These are phyloP conservation scores for Emys orbicularis DNA, from an alignment of 2,797 vertebrate species.

Conservation along the genomic window DNA sequence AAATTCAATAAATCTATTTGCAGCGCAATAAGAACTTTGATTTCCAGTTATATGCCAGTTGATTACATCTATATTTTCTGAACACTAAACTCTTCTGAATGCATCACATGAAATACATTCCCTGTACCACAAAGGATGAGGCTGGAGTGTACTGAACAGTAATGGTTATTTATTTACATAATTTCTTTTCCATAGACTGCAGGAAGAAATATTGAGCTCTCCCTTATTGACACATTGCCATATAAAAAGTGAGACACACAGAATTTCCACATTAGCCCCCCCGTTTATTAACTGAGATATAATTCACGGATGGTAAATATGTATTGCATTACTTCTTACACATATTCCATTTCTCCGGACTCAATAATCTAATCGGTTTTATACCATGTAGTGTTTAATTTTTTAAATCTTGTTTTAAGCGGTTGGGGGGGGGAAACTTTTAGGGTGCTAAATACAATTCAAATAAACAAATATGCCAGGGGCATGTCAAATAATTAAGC, in stretches of 20 bases:
- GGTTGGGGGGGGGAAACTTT: not conserved
- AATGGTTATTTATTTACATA: slow-evolving; percentile 87
- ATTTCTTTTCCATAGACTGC: slow-evolving; percentile 81
- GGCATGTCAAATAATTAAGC: slow-evolving; percentile 8
- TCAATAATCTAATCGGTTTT: slow-evolving; percentile 19
- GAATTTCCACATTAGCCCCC: slow-evolving; percentile 71
- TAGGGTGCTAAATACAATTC: not conserved
- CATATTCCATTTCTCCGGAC: slow-evolving; percentile 33
- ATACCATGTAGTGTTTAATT: slow-evolving; percentile 46
- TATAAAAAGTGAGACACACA: slow-evolving; percentile 75
- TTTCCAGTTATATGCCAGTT: slow-evolving; percentile 82
- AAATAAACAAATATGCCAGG: not conserved
- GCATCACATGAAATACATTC: slow-evolving; percentile 82
- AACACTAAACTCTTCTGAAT: slow-evolving; percentile 82
- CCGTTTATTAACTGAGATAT: slow-evolving; percentile 62
- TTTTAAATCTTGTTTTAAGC: slow-evolving; percentile 31
- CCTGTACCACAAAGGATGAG: slow-evolving; percentile 73
- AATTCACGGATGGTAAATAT: slow-evolving; percentile 66
- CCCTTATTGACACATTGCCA: slow-evolving; percentile 76
- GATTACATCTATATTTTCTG: slow-evolving; percentile 84
- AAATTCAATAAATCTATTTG: slow-evolving; percentile 83
- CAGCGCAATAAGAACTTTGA: slow-evolving; percentile 80
- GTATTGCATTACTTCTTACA: slow-evolving; percentile 28
- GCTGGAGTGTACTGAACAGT: slow-evolving; percentile 74
- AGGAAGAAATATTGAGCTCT: slow-evolving; percentile 80